Evolutionary conservation across 2,797 vertebrate species (phyloP).

Genomic region (Oreortyx pictus): DNA sequence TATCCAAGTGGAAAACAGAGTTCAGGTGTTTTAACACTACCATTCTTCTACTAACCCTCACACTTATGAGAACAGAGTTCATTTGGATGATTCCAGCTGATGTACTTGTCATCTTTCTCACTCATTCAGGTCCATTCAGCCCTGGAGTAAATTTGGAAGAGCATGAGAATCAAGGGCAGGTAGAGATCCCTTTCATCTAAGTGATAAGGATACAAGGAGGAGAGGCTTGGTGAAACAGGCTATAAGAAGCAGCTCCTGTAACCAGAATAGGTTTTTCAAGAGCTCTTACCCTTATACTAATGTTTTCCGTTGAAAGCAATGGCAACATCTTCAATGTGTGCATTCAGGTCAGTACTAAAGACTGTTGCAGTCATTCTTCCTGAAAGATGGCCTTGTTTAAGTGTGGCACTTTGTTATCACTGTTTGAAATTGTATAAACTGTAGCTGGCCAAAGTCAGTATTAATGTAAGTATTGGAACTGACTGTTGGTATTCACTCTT

Average conservation of each 20-base stretch:
- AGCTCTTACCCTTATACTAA: neutral
- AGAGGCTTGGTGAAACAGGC: neutral
- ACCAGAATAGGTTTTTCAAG: neutral
- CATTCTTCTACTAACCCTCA: neutral
- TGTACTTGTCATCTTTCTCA: neutral
- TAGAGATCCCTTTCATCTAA: neutral
- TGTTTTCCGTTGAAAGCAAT: neutral
- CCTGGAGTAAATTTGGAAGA: neutral
- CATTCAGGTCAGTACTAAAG: neutral
- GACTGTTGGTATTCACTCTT: neutral
- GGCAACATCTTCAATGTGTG: neutral
- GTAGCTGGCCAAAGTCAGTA: neutral
- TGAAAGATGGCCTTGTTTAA: neutral
- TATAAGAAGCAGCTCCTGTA: neutral
- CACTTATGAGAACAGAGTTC: neutral
- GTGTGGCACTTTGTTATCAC: neutral
- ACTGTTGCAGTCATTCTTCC: fast-evolving
- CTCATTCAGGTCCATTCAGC: neutral
- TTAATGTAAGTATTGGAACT: neutral
- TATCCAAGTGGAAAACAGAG: neutral
- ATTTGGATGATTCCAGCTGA: neutral
- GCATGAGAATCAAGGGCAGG: fast-evolving
- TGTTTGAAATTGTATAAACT: neutral
- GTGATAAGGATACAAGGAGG: neutral
- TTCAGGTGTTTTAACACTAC: neutral